phyloP scores from a whole-genome alignment of 2,888 invertebrate species.

The Campoletis raptor region DNA sequence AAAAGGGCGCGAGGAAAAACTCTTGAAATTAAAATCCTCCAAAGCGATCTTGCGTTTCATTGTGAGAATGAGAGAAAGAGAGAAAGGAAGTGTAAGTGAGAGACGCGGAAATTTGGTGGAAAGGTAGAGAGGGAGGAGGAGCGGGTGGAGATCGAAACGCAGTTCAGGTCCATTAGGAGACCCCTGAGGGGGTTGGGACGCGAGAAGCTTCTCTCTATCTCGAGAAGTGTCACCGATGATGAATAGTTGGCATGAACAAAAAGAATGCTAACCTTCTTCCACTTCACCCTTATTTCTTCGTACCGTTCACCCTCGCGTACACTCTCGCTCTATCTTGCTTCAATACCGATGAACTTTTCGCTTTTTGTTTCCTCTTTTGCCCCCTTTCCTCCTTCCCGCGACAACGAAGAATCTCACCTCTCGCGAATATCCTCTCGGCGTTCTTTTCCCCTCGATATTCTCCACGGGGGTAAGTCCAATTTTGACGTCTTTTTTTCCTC shows the following conservation, averaged over 20 bases:
- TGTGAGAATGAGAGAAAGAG: slow-evolving; percentile 61
- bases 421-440: slow-evolving; percentile 29
- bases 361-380: slow-evolving; percentile 28
- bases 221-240: slow-evolving; percentile 85
- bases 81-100: slow-evolving; percentile 62
- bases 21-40: slow-evolving; percentile 80
- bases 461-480: slow-evolving; percentile 13
- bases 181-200: slow-evolving; percentile 79
- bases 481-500: background rate
- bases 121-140: slow-evolving; percentile 35
- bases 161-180: slow-evolving; percentile 83
- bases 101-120: slow-evolving; percentile 56
- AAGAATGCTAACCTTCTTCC: slow-evolving; percentile 83
- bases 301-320: slow-evolving; percentile 64
- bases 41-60: slow-evolving; percentile 63
- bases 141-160: slow-evolving; percentile 63
- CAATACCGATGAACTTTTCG: slow-evolving; percentile 56
- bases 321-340: slow-evolving; percentile 61
- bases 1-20: slow-evolving; percentile 13
- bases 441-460: slow-evolving; percentile 27
- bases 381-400: background rate
- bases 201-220: slow-evolving; percentile 82
- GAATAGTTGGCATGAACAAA: slow-evolving; percentile 85
- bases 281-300: slow-evolving; percentile 73
- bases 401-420: slow-evolving; percentile 45